These are phyloP conservation scores for Aurelia aurita complex sp. Pacific DNA, from an alignment of 30 jellyfish, hydroid and myxozoan species.

Conservation along the genomic window DNA sequence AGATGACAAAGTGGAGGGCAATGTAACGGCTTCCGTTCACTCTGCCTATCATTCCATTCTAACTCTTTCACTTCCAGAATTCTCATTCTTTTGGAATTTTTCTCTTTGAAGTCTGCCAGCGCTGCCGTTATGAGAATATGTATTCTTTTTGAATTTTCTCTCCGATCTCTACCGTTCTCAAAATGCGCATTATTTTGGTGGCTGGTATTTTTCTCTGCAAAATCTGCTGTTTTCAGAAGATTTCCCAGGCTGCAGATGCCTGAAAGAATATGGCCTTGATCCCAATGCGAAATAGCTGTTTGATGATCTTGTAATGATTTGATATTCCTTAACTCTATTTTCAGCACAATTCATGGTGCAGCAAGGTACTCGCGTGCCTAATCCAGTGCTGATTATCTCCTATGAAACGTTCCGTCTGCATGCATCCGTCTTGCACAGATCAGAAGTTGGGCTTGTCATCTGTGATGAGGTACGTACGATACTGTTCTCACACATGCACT, in stretches of 20 bases:
- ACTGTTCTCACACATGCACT: neutral
- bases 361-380: constrained; percentile 97
- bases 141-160: too few species aligned
- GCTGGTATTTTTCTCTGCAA: neutral
- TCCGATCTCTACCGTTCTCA: neutral
- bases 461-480: constrained; percentile 90
- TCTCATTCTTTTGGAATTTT: too few species aligned
- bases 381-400: constrained; percentile 92
- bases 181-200: neutral
- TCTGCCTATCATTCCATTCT: too few species aligned
- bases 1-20: too few species aligned
- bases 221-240: too few species aligned
- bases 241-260: too few species aligned
- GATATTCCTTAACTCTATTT: neutral
- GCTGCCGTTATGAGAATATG: too few species aligned
- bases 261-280: too few species aligned
- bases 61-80: too few species aligned
- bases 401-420: constrained; percentile 96
- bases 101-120: too few species aligned
- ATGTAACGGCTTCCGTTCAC: too few species aligned
- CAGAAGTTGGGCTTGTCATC: constrained; percentile 93
- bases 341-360: constrained; percentile 85
- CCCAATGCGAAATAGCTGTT: too few species aligned
- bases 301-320: neutral
- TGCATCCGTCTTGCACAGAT: constrained; percentile 80